Evolutionary conservation across 2,888 invertebrate species (phyloP), one percentile per base, ranked within the genome.

Genomic region (Tuberolachnus salignus): DNA sequence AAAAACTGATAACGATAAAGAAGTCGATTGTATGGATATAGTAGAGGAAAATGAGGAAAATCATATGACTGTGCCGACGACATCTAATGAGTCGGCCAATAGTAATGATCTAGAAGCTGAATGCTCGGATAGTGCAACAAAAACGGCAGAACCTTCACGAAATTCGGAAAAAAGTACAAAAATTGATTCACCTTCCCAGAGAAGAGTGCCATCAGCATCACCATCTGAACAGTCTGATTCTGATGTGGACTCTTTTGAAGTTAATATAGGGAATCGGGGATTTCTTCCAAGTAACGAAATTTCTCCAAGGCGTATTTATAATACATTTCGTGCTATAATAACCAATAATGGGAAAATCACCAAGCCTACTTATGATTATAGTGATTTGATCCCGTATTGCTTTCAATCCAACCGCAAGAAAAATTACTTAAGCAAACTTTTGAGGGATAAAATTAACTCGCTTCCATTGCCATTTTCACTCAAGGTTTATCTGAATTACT

Each of bases 91-190:
- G 57, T 42, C 23, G 4, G 10, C 21, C 3, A 78, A 78, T 51
- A 78, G 78, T 13, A 78, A 78, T 34, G 59, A 59, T 14, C 61
- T 23, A 11, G 78, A 69, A 26, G 21, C 59, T 69, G 69, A 34
- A 42, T 19, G 57, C 61, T 67, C 69, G 42, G 9, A 51, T 21
- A 11, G 10, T 23, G 34, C 42, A 19, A 14, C 0, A 0, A 4
- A 49, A 13, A 59, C 13, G n/a, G n/a, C 21, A 34, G 49, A 78
- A 49, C 67, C 59, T 11, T 3, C 59, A 21, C 67, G 69, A 61
- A 49, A 59, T 51, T 34, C 69, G 11, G 69, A 19, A 78, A 21
- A 34, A 34, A 34, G n/a, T n/a, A 34, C 34, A 34, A 34, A 34
- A 34, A 34, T 6, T 34, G 34, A 34, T 34, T 34, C 46, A 26